These are phyloP conservation scores for Aphelinus certus DNA, from an alignment of 1,140 invertebrate species.

Conservation along the genomic window DNA sequence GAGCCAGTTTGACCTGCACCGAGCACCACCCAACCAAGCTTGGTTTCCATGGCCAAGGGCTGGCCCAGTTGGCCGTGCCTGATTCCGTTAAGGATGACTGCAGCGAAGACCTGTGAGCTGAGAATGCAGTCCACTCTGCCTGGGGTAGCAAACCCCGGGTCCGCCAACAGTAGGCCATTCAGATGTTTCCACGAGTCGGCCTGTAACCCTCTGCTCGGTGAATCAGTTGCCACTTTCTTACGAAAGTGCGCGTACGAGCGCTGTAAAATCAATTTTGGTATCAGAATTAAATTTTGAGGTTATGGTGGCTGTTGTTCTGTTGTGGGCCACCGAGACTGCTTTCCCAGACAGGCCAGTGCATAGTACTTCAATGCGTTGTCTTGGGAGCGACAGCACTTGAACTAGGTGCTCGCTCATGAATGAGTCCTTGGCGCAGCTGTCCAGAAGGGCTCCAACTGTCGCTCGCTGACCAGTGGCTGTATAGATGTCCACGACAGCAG, in stretches of 20 bases:
- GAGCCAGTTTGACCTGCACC: background rate
- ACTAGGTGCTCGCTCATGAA: background rate
- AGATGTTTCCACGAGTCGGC: background rate
- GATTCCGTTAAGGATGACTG: background rate
- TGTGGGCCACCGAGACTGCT: background rate
- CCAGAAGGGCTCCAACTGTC: background rate
- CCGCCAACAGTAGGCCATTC: background rate
- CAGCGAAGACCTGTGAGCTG: background rate
- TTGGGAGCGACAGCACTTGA: background rate
- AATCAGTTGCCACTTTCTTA: background rate
- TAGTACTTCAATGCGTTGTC: background rate
- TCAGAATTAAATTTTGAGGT: background rate
- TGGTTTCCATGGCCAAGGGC: background rate
- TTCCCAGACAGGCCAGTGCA: background rate
- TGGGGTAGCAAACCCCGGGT: background rate
- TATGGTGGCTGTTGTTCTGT: background rate
- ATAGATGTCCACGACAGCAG: background rate
- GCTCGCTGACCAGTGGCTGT: background rate
- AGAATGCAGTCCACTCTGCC: background rate
- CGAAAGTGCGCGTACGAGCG: too few species aligned
- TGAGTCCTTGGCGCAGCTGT: background rate
- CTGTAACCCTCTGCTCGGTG: background rate
- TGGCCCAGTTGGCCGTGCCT: background rate
- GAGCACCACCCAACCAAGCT: constrained; percentile 7
- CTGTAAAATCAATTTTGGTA: background rate